Evolutionary conservation across 2,888 invertebrate species (phyloP), one percentile per base, ranked within the genome.

Genomic region (Cordilura impudica): DNA sequence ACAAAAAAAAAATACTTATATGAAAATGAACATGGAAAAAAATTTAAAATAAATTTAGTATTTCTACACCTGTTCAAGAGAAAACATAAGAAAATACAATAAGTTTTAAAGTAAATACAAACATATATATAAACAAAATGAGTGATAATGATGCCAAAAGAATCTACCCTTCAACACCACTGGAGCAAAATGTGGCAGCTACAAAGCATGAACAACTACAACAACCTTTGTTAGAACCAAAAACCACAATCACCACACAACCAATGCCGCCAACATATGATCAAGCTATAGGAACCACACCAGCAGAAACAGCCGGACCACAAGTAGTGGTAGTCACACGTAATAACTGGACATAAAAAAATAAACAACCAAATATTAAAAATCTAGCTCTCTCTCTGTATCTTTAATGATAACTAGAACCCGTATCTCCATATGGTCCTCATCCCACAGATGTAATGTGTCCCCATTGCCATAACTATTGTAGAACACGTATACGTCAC

Each of bases 391-490:
- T 2, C 12, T 19, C 12, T 51, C 0, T 2, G n/a, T 19, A 6
- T 21, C n/a, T 18, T 2, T 0, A 51, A 51, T n/a, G n/a, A n/a
- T 53, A 6, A 4, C 35, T 39, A 83, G 82, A 78, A 14, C 86
- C 87, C 0, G 21, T 65, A 0, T 47, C 83, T 0, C 6, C 76
- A 8, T 88, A 91, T 47, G 92, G 92, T 0, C 90, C 91, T 0
- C 85, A 89, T 0, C 90, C 92, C 0, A 82, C 89, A 21, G 84
- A 87, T 16, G 81, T 90, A 1, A 84, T 88, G 21, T 92, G 92
- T 77, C 91, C 91, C 0, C 90, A 90, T 2, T 92, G 92, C 77
- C 87, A 88, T 2, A 88, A 89, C 1, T 89, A 86, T 29, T 88
- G 91, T 23, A 84, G 90, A 35, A 91, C 91, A 1, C 90, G 88